Evolutionary conservation across 2,888 invertebrate genomes (phyloP).

Genomic region (Holacanthella duospinosa): DNA sequence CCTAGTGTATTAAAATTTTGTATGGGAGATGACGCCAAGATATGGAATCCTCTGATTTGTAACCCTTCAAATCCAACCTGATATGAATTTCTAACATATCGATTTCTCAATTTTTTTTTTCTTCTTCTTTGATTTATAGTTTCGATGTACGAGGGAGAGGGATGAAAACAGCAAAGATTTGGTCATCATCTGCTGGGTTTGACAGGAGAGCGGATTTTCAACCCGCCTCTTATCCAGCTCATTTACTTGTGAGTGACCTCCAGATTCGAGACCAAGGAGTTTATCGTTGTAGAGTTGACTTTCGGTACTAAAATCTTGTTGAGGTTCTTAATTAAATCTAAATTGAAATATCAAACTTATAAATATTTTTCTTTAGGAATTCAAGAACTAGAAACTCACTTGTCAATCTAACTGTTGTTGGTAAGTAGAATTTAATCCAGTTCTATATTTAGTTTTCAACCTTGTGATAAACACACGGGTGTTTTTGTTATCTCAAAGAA

Average conservation of each 20-base stretch:
- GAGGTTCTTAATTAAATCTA: too few species aligned
- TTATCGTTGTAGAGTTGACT: slow-evolving; percentile 57
- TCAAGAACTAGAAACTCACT: slow-evolving; percentile 61
- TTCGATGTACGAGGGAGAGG: slow-evolving; percentile 51
- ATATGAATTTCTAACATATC: slow-evolving; percentile 3
- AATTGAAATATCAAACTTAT: too few species aligned
- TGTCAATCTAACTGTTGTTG: slow-evolving; percentile 63
- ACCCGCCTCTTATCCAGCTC: slow-evolving; percentile 49
- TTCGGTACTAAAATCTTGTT: too few species aligned
- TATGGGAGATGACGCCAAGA: slow-evolving; percentile 7
- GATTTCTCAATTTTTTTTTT: too few species aligned
- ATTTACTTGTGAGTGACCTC: slow-evolving; percentile 50
- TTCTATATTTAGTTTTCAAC: too few species aligned
- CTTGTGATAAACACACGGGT: too few species aligned
- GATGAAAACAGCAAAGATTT: slow-evolving; percentile 49
- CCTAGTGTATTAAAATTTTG: not conserved
- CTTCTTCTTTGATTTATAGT: slow-evolving; percentile 44
- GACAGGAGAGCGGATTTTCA: slow-evolving; percentile 51
- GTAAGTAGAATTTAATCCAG: slow-evolving; percentile 45
- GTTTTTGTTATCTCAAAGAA: too few species aligned
- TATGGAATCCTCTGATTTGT: slow-evolving; percentile 9
- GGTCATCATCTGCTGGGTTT: slow-evolving; percentile 51
- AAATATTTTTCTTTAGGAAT: too few species aligned
- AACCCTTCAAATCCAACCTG: not conserved
- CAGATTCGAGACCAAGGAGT: slow-evolving; percentile 53